Percentiles rank a stretch among this genome's conserved stretches.
Conservation (phyloP, 2,797 vertebrate species). For the Pelochelys cantorii region DNA sequence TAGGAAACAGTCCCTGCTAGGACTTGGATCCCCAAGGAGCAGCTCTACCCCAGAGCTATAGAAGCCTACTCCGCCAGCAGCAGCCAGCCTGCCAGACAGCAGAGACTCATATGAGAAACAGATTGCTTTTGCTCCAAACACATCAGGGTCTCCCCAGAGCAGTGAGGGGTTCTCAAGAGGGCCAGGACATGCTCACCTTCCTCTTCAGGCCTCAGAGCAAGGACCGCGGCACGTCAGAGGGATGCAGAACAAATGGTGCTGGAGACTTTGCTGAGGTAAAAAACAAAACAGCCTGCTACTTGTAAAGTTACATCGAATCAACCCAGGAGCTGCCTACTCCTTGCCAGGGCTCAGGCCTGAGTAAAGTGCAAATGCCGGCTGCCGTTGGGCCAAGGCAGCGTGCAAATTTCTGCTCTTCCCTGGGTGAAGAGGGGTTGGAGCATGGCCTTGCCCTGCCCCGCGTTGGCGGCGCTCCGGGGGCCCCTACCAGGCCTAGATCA, state of each 20-base stretch:
- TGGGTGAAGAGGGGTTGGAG: background rate
- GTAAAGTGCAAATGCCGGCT: background rate
- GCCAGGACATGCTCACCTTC: conserved; percentile 51
- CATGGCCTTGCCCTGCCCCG: background rate
- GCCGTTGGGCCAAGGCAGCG: background rate
- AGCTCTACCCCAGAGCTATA: background rate
- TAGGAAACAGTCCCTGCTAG: background rate
- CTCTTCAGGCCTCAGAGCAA: background rate
- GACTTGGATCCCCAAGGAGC: background rate
- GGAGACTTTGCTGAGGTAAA: conserved; percentile 1
- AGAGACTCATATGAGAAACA: background rate
- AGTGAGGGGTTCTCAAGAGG: background rate
- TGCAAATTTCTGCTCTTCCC: rapidly evolving
- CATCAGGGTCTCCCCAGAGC: background rate
- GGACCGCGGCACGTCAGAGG: rapidly evolving
- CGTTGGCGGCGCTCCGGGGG: background rate
- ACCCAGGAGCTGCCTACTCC: background rate
- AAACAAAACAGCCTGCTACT: rapidly evolving
- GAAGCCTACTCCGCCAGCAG: rapidly evolving
- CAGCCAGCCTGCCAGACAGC: background rate
- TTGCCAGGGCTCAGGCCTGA: background rate
- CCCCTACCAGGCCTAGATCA: conserved; percentile 82
- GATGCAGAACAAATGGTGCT: background rate
- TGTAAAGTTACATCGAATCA: background rate
- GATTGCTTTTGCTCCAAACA: background rate